These are phyloP conservation scores for Rhimphoctona megacephalus DNA, from an alignment of 2,888 invertebrate genomes.

Conservation along the genomic window DNA sequence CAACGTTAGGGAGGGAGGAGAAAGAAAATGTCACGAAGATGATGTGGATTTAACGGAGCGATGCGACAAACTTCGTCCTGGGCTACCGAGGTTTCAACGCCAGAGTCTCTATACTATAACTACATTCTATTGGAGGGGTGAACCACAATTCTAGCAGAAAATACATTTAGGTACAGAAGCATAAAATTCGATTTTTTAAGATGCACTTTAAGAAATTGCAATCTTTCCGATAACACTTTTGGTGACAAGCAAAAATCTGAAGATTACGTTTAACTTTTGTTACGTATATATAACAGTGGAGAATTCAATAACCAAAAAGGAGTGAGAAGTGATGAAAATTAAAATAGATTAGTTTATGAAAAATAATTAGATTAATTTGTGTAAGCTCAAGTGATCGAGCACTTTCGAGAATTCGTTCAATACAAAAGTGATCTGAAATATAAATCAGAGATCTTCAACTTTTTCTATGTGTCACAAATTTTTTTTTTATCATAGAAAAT, in stretches of 20 bases:
- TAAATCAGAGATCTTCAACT: too few species aligned
- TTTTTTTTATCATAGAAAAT: background rate
- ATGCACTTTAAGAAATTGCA: slow-evolving; percentile 12
- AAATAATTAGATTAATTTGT: too few species aligned
- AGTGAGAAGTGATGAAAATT: too few species aligned
- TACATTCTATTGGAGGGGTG: background rate
- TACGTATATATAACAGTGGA: background rate
- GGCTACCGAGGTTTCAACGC: slow-evolving; percentile 36
- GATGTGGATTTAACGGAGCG: slow-evolving; percentile 45
- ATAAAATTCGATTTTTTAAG: background rate
- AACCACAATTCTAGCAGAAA: slow-evolving; percentile 18
- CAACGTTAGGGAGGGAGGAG: background rate
- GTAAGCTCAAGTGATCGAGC: too few species aligned
- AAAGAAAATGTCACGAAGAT: slow-evolving; percentile 31
- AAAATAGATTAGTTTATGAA: too few species aligned
- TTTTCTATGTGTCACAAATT: too few species aligned
- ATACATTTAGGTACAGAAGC: background rate
- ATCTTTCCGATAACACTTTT: background rate
- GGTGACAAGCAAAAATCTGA: background rate
- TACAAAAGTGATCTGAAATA: too few species aligned
- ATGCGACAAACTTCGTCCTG: slow-evolving; percentile 48
- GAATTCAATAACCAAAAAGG: background rate
- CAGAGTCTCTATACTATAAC: background rate
- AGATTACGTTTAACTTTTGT: background rate
- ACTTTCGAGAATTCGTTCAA: too few species aligned